Conservation (phyloP, 2,113 vertebrate genomes). For the Callocephalon fimbriatum region DNA sequence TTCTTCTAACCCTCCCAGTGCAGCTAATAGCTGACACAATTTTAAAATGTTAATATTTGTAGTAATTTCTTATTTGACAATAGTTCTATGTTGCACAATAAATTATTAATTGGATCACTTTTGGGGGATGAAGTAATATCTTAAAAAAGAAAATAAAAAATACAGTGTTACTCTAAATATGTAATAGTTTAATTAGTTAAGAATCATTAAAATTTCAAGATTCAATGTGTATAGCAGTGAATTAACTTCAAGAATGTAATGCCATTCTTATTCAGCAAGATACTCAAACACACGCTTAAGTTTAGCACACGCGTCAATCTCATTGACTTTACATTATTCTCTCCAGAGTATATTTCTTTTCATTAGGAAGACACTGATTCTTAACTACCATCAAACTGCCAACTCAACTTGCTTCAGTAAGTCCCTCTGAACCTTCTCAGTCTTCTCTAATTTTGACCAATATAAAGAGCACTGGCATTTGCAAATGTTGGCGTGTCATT, state of each 20-base stretch:
- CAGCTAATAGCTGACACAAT: neutral
- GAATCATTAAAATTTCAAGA: neutral
- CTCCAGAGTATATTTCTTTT: constrained; percentile 66
- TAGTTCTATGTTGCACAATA: neutral
- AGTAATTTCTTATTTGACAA: neutral
- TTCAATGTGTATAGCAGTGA: neutral
- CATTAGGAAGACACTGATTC: constrained; percentile 47
- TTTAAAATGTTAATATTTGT: neutral
- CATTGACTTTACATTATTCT: constrained; percentile 53
- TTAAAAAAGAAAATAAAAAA: neutral
- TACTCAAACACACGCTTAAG: constrained; percentile 29
- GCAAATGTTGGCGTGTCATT: neutral
- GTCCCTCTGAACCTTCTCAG: constrained; percentile 50
- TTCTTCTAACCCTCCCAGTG: neutral
- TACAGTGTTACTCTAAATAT: neutral
- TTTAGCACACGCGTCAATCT: constrained; percentile 47
- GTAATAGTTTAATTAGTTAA: neutral
- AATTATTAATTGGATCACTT: neutral
- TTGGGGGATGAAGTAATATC: neutral
- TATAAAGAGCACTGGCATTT: neutral
- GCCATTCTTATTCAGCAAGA: neutral
- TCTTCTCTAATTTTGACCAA: constrained; percentile 53
- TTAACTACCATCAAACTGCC: constrained; percentile 40
- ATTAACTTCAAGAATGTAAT: constrained; percentile 7
- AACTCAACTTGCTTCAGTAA: constrained; percentile 38